Evolutionary conservation across 2,888 invertebrate genomes (phyloP), one percentile per base, ranked within the genome.

Genomic region (Dolomedes plantarius): DNA sequence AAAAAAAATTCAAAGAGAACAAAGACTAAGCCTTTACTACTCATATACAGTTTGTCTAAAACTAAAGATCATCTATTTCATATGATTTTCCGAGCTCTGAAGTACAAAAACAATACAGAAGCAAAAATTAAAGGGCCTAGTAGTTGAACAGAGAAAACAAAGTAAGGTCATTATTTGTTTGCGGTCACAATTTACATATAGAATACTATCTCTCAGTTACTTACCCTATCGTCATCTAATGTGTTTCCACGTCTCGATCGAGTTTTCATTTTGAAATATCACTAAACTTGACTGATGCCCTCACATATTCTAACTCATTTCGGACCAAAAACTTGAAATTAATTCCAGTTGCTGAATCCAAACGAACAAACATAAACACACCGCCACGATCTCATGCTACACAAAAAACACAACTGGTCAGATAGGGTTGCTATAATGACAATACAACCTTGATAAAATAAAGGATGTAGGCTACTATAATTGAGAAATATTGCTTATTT

Each of bases 291-390:
- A 19, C 27, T 27, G 62, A 69, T 39, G 39, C 23, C 46, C 32
- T 82, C 75, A 82, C 32, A 82, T 75, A 65, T 73, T 81, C 23
- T 2, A 50, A 31, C 32, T 71, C 32, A 46, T 41, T 9, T 19
- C 16, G 9, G 23, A 72, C 13, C n/a, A 29, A 73, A 64, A 32
- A 68, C 19, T 19, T 68, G n/a, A 23, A 69, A 19, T 74, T 39
- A 56, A 73, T 56, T 27, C 23, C 62, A 28, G 46, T 81, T 31
- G 29, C 39, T 29, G 19, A 28, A 46, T 76, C 62, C 65, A 83
- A 71, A 69, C n/a, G 65, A 85, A 85, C 68, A 74, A 79, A 80
- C 73, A 85, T 73, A 85, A 85, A 85, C 83, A 85, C 77, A 85
- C 67, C 83, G 56, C 77, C 73, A 72, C 69, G 62, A 36, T 50